Evolutionary conservation across 2,113 vertebrate species (phyloP), one percentile per base, ranked within the genome.

Genomic region (Sceloporus undulatus): DNA sequence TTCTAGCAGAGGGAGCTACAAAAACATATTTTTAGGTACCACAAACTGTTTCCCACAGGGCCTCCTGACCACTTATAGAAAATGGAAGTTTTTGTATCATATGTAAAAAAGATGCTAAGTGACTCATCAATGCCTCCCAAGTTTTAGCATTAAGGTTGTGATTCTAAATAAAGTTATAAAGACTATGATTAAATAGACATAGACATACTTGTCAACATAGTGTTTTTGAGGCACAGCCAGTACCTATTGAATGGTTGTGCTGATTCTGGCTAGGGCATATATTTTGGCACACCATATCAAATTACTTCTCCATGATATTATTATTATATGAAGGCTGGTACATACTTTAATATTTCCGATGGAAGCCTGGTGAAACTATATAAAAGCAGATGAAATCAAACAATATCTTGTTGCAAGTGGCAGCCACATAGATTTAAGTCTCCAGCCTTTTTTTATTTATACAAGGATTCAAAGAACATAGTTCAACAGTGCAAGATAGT

Each of bases 381-480:
- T 85, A 82, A 88, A 89, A 7, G 11, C 34, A 84, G 42, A 92
- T 90, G 77, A 93, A 95, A 93, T 74, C 90, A 92, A 89, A 90
- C 52, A 82, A 16, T 82, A 86, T 40, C 88, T 87, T 91, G 90
- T 81, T 34, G 84, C 62, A 74, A 0, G 9, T 76, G 59, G 74
- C 70, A 83, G 42, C 9, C 34, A 82, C 91, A 92, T 85, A 87
- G 88, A 91, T 90, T 89, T 91, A 90, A 88, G 94, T 95, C 95
- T 96, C 96, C 96, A 96, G 96, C 94, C 93, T 96, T 96, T 96
- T 97, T 88, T 88, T 97, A 97, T 97, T 97, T 94, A 94, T 92
- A 96, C 93, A 91, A 96, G 95, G 94, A 96, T 95, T 96, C 93
- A 92, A 95, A 95, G 95, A 96, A 94, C 96, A 96, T 94, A 94